A percentile compares a stretch with the other conserved stretches of the same genome.
These are phyloP conservation scores for Aurelia sp. DNA, from an alignment of 30 jellyfish, hydroid and myxozoan genomes.

Conservation along the genomic window DNA sequence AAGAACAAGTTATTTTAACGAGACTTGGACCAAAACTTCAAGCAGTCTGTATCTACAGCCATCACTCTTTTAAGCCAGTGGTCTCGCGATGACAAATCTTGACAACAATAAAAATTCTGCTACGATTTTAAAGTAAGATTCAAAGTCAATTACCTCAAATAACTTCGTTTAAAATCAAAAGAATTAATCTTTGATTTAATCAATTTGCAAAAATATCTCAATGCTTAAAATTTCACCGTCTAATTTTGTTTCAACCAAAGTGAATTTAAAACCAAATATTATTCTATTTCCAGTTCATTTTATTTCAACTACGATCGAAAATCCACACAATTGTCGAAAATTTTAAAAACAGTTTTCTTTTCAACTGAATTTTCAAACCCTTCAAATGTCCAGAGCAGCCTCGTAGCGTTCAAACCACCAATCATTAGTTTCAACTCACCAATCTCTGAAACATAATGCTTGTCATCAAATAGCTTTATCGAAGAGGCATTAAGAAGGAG, in stretches of 20 bases:
- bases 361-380: background rate
- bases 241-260: slow-evolving; percentile 1
- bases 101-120: slow-evolving; percentile 8
- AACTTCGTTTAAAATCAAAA: slow-evolving; percentile 27
- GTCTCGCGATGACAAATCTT: slow-evolving; percentile 19
- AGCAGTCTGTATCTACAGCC: no score
- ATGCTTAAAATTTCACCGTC: slow-evolving; percentile 31
- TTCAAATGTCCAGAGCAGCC: slow-evolving; percentile 2
- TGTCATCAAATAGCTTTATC: no score
- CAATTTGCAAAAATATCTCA: slow-evolving; percentile 53
- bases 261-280: slow-evolving; percentile 4
- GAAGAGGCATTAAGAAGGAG: no score
- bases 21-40: no score
- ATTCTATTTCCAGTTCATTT: no score
- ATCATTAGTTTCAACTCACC: background rate
- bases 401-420: slow-evolving; percentile 2
- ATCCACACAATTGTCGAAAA: background rate
- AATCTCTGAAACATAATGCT: background rate
- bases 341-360: slow-evolving; percentile 7
- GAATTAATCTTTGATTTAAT: slow-evolving; percentile 15
- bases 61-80: no score
- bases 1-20: no score
- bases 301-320: background rate
- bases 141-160: slow-evolving; percentile 31
- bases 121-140: background rate